phyloP scores from a whole-genome alignment of 2,888 invertebrate genomes.

The Drosophila nr. perissopoda region DNA sequence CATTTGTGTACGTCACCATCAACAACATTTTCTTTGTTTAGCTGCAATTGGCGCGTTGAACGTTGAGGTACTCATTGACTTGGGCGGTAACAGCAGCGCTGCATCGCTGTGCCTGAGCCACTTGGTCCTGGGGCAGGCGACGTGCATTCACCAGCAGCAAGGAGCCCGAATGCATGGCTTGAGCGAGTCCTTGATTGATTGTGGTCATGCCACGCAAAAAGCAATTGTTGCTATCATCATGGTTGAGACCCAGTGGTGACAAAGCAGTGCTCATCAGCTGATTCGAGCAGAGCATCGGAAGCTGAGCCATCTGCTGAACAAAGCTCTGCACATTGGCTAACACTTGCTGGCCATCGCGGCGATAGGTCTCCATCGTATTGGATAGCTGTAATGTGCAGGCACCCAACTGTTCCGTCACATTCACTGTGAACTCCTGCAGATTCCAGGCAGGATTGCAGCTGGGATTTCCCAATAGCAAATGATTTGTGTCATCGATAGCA shows the following conservation, averaged over 20 bases:
- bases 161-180: slow-evolving; percentile 64
- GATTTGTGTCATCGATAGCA: slow-evolving; percentile 60
- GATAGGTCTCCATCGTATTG: slow-evolving; percentile 32
- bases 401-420: slow-evolving; percentile 56
- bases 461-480: slow-evolving; percentile 56
- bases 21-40: slow-evolving; percentile 26
- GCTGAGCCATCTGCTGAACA: slow-evolving; percentile 60
- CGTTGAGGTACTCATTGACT: slow-evolving; percentile 37
- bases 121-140: slow-evolving; percentile 50
- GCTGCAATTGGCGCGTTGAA: slow-evolving; percentile 56
- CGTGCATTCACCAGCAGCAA: slow-evolving; percentile 62
- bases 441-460: slow-evolving; percentile 63
- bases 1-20: slow-evolving; percentile 37
- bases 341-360: slow-evolving; percentile 45
- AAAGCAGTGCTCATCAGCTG: slow-evolving; percentile 25
- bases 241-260: slow-evolving; percentile 29
- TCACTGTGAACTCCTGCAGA: slow-evolving; percentile 62
- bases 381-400: slow-evolving; percentile 58
- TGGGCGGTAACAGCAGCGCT: slow-evolving; percentile 54
- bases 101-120: slow-evolving; percentile 56
- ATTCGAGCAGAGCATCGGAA: slow-evolving; percentile 58
- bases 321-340: slow-evolving; percentile 49
- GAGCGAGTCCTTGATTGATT: slow-evolving; percentile 67
- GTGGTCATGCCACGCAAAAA: slow-evolving; percentile 63
- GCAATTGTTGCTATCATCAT: slow-evolving; percentile 55